Percentiles rank a stretch among this genome's conserved stretches.
These are phyloP conservation scores for Melinopterus prodromus DNA, from an alignment of 2,888 invertebrate species.

Conservation along the genomic window DNA sequence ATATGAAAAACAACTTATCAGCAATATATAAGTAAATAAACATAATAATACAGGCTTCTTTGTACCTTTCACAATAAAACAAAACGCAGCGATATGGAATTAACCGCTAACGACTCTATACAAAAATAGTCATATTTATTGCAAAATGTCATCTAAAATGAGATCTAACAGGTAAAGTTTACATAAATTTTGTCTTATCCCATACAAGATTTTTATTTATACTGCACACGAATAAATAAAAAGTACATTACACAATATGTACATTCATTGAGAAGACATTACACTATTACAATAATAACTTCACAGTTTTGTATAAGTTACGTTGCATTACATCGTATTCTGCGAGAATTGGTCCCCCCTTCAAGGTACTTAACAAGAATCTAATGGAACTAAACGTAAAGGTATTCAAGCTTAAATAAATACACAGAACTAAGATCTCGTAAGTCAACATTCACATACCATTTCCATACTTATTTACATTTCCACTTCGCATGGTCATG, in stretches of 20 bases:
- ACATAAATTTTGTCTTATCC: background rate
- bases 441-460: background rate
- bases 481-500: background rate
- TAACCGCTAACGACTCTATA: background rate
- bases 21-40: constrained; percentile 4
- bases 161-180: background rate
- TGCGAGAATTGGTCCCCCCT: background rate
- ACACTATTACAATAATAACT: too few relatives aligned
- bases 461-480: background rate
- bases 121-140: background rate
- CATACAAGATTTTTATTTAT: background rate
- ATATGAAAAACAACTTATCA: background rate
- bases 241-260: background rate
- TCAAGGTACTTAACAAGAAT: background rate
- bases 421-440: background rate
- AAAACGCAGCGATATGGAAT: background rate
- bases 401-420: constrained; percentile 4
- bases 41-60: background rate
- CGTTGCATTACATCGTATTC: background rate
- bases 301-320: background rate
- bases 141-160: constrained; percentile 4
- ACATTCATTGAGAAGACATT: background rate
- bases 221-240: background rate
- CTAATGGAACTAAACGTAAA: constrained; percentile 4
- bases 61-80: constrained; percentile 4